Percentiles rank a stretch among this genome's conserved stretches.
These are phyloP conservation scores for Lithobius niger DNA, from an alignment of 1,140 invertebrate species.

Conservation along the genomic window DNA sequence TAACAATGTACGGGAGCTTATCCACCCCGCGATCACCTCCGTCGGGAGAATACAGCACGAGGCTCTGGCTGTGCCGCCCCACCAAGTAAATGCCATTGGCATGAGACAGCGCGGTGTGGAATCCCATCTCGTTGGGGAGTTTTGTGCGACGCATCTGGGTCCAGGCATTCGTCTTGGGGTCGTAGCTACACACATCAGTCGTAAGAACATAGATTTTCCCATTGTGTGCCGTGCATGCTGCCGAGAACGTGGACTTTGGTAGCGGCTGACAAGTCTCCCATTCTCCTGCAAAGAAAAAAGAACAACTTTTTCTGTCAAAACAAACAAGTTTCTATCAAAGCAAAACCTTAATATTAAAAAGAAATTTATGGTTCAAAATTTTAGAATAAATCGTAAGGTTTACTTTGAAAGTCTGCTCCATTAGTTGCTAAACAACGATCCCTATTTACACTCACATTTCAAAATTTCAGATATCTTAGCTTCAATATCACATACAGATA, in stretches of 20 bases:
- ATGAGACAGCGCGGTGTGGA: conserved; percentile 19
- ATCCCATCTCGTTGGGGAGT: conserved; percentile 15
- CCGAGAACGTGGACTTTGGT: conserved; percentile 19
- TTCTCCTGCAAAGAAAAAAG: conserved; percentile 1
- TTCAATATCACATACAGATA: no score
- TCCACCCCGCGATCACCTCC: background rate
- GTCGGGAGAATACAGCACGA: conserved; percentile 17
- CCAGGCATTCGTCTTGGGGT: conserved; percentile 16
- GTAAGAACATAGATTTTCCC: conserved; percentile 20
- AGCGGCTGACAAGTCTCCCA: conserved; percentile 19
- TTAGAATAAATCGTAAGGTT: no score
- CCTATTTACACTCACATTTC: no score
- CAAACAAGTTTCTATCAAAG: no score
- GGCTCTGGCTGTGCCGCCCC: conserved; percentile 15
- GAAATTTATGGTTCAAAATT: no score
- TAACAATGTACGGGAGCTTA: conserved; percentile 5
- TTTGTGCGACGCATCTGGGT: conserved; percentile 9
- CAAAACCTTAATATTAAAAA: no score
- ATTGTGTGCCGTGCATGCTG: conserved; percentile 21
- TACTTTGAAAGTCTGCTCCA: no score
- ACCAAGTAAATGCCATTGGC: conserved; percentile 20
- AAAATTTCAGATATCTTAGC: no score
- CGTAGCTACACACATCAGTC: conserved; percentile 17
- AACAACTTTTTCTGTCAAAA: background rate
- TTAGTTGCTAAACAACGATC: no score